Base-by-base conservation (phyloP, 1,140 invertebrate species). In the Eumaeus atala region DNA sequence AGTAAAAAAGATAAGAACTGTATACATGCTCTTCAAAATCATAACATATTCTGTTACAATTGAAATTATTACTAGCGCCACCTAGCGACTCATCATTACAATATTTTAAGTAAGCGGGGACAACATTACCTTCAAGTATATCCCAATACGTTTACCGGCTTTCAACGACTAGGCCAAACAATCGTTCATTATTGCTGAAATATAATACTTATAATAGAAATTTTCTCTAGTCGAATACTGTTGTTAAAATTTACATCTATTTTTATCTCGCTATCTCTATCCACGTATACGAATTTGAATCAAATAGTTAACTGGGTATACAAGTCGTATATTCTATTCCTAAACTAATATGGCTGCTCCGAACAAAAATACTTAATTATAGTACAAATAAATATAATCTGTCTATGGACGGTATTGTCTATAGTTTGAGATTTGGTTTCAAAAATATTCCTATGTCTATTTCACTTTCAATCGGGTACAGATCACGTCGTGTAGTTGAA, bases 381-480 rank as follows among this genome's bases (percentile, higher is more conserved):
- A 66, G 12, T 77, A 73, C 69, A 83, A 80, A 80, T 79, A 84
- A 79, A 84, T 79, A 79, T 67, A 68, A 67, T 74, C 66, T 74
- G 70, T 74, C 72, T 81, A 69, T 81, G 79, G 80, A 81, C 80
- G 80, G 80, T 84, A 74, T 78, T 77, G 67, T 74, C 74, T 79
- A 74, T 73, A 70, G 69, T 73, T 66, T 73, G 74, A 72, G 67
- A 65, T 72, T 64, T 44, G 40, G 40, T 44, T 44, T 44, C 55
- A 64, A 64, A 62, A 61, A 58, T 64, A 69, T 66, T 49, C 64
- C 65, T 66, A 63, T 38, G 56, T 44, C 66, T 70, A 66, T 64
- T 70, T 67, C 59, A 62, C 65, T 56, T 61, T 67, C 66, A 74
- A 66, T 70, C 67, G 51, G 63, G 12, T 59, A 54, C 57, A 64